Percentiles rank a stretch among this genome's conserved stretches.
These are phyloP conservation scores for Halyomorpha halys DNA, from an alignment of 1,140 invertebrate species.

Conservation along the genomic window DNA sequence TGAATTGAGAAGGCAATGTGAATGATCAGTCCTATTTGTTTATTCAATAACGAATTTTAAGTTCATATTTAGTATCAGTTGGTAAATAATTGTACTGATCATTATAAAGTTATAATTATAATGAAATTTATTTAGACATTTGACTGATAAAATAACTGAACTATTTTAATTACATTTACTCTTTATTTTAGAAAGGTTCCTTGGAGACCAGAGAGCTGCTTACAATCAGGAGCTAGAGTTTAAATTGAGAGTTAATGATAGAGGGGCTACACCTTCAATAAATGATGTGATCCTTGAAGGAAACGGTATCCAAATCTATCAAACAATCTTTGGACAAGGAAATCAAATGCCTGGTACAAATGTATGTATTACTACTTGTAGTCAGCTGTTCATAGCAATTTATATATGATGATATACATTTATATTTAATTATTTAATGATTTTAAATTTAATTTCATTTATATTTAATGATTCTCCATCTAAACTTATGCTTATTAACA, in stretches of 20 bases:
- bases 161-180: constrained; percentile 5
- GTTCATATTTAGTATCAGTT: too few species aligned
- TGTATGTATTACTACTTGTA: constrained; percentile 35
- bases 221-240: constrained; percentile 93
- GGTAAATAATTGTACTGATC: too few species aligned
- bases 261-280: constrained; percentile 53
- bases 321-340: constrained; percentile 83
- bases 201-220: constrained; percentile 85
- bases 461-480: too few species aligned
- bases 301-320: constrained; percentile 62
- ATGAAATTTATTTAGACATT: constrained; percentile 18
- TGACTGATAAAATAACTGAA: constrained; percentile 27
- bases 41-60: too few species aligned
- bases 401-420: too few species aligned
- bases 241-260: constrained; percentile 71
- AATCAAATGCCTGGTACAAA: constrained; percentile 67
- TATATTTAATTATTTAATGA: too few species aligned
- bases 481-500: too few species aligned
- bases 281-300: constrained; percentile 83
- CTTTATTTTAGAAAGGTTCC: constrained; percentile 55
- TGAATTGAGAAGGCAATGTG: too few species aligned
- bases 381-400: too few species aligned
- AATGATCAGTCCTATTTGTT: too few species aligned
- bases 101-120: too few species aligned
- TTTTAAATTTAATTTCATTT: too few species aligned